A percentile compares a stretch with the other conserved stretches of the same genome.
phyloP scores from a whole-genome alignment of 1,140 invertebrate species.

The Hylaeus volcanicus region DNA sequence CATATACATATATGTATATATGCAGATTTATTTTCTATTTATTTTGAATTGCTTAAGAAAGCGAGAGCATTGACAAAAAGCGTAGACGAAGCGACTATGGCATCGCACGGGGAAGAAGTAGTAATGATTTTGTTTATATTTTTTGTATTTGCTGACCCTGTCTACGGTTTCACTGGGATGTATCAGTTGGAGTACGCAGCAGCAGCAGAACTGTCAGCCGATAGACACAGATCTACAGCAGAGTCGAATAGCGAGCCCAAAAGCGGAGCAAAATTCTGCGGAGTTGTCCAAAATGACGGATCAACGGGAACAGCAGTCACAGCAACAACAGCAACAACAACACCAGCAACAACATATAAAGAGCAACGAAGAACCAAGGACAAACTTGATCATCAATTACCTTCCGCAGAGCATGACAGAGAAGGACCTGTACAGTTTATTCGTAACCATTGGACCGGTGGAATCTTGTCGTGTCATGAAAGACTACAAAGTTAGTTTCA shows the following conservation, averaged over 20 bases:
- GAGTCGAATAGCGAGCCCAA: constrained; percentile 22
- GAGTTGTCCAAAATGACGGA: constrained; percentile 73
- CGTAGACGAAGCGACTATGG: constrained; percentile 64
- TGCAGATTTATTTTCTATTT: constrained; percentile 80
- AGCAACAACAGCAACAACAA: constrained; percentile 57
- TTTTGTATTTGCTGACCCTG: constrained; percentile 80
- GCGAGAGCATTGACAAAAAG: constrained; percentile 61
- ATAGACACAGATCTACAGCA: constrained; percentile 5
- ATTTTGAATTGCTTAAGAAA: constrained; percentile 74
- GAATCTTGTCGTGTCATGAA: constrained; percentile 96
- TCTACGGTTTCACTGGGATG: constrained; percentile 70
- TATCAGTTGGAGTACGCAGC: constrained; percentile 73
- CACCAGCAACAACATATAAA: constrained; percentile 60
- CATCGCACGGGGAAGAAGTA: constrained; percentile 70
- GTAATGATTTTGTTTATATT: constrained; percentile 82
- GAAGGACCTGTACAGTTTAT: constrained; percentile 93
- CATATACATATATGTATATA: constrained; percentile 71
- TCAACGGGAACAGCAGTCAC: constrained; percentile 63
- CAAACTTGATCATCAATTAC: constrained; percentile 97
- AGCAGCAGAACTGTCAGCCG: constrained; percentile 50
- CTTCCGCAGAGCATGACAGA: constrained; percentile 96
- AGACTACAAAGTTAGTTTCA: constrained; percentile 87
- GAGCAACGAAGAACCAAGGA: constrained; percentile 78
- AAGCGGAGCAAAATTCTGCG: constrained; percentile 31
- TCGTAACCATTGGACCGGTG: constrained; percentile 91